Percentiles rank a stretch among this genome's conserved stretches.
phyloP scores from a whole-genome alignment of 1,140 invertebrate species.

The Watersipora subatra region DNA sequence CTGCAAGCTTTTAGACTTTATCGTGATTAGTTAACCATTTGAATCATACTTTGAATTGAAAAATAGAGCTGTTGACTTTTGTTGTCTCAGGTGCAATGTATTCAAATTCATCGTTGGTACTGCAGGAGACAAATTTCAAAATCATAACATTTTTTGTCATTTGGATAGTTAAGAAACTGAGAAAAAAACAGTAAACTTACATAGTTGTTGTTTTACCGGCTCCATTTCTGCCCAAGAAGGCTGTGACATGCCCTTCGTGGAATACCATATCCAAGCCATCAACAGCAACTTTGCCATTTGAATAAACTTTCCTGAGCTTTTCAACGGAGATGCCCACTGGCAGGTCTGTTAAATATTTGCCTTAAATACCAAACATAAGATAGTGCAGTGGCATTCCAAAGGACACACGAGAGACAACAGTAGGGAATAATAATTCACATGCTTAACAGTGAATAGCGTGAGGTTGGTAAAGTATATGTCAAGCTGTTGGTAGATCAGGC shows the following conservation, averaged over 20 bases:
- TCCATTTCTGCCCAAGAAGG: constrained; percentile 48
- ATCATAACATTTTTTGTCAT: neutral
- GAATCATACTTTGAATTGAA: no score
- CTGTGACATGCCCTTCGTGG: constrained; percentile 48
- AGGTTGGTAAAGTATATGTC: no score
- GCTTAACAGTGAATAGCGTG: no score
- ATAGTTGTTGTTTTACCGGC: constrained; percentile 50
- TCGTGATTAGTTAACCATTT: no score
- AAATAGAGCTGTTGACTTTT: no score
- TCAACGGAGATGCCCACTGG: constrained; percentile 22
- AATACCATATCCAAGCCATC: constrained; percentile 58
- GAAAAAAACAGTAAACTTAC: constrained; percentile 26
- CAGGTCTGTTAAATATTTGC: constrained; percentile 1
- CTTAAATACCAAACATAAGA: no score
- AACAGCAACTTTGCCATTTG: constrained; percentile 36
- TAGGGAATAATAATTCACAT: no score
- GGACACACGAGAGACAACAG: no score
- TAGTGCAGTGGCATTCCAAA: no score
- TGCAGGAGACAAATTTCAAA: no score
- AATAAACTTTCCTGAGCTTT: constrained; percentile 24
- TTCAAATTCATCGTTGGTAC: neutral
- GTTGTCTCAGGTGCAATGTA: neutral
- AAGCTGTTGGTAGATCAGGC: no score
- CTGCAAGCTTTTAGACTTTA: no score
- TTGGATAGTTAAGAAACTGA: neutral